Evolutionary conservation across 92 coral and sea anemone species (phyloP), one percentile per base, ranked within the genome.

Genomic region (Umimayanthus kanabou): DNA sequence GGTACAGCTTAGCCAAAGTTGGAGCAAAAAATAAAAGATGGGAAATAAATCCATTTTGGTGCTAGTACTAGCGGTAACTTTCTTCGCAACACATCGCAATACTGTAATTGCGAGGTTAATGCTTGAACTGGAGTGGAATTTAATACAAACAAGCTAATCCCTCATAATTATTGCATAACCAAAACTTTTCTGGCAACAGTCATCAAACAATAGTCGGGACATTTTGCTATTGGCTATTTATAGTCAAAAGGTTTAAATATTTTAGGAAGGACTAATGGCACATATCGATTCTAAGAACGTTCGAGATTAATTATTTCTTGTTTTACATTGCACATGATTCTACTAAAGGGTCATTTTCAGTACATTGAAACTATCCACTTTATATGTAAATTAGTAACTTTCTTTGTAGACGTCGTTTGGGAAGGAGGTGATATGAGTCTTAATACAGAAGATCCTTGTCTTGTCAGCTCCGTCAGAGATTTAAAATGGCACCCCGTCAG

Each of bases 131-230:
- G 50, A 25, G 45, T 82, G 22, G 66, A 43, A 82, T 67, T n/a
- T 82, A 82, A 69, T 13, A 66, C 76, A 67, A 69, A 67, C 86
- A 82, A 70, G 16, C 22, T 78, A 45, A 47, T 13, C 67, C 77
- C 43, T 83, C 87, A 83, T 83, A 25, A 83, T 83, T 83, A 83
- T 83, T 83, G 69, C 87, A 83, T 83, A 55, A 20, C 42, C 28
- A 26, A 83, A 83, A 30, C 43, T 11, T 45, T 61, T 70, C 40
- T 83, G 87, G 77, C 78, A 69, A 15, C 47, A 13, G 47, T 83
- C n/a, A 53, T 30, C 77, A 71, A 83, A 69, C 58, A 83, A 25
- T 67, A 72, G 76, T 73, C 14, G 39, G 42, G 77, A 70, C 23
- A 28, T 26, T 9, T 83, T 71, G 9, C 78, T 83, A 83, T 83